Evolutionary conservation across 2,113 vertebrate species (phyloP).

Genomic region (Psephotus haematonotus): DNA sequence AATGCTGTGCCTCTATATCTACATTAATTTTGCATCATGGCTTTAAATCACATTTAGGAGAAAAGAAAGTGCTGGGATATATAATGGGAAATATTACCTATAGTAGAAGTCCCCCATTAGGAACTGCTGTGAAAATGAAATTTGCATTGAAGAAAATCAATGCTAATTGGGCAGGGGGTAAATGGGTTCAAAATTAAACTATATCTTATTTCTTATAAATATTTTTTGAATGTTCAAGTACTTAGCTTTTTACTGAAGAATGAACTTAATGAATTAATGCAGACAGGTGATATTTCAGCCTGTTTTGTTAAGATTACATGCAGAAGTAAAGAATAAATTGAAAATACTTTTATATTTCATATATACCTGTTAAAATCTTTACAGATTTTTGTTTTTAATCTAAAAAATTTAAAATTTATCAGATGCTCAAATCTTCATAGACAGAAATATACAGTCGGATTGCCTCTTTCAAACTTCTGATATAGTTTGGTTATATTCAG

Average conservation of each 20-base stretch:
- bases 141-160: rapidly evolving
- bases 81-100: not conserved
- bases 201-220: not conserved
- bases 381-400: not conserved
- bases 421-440: not conserved
- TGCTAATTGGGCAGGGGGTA: not conserved
- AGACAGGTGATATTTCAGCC: not conserved
- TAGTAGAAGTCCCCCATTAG: not conserved
- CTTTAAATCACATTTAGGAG: not conserved
- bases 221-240: not conserved
- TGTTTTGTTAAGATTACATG: not conserved
- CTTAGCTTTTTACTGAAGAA: not conserved
- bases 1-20: not conserved
- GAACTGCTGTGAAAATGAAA: not conserved
- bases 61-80: not conserved
- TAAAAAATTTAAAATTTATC: not conserved
- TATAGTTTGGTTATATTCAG: not conserved
- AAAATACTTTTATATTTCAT: not conserved
- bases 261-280: not conserved
- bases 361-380: not conserved
- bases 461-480: not conserved
- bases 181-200: not conserved
- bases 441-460: not conserved
- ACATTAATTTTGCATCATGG: not conserved
- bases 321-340: not conserved